Evolutionary conservation across 2,888 invertebrate species (phyloP), one percentile per base, ranked within the genome.

Genomic region (Hofmannophila pseudospretella): DNA sequence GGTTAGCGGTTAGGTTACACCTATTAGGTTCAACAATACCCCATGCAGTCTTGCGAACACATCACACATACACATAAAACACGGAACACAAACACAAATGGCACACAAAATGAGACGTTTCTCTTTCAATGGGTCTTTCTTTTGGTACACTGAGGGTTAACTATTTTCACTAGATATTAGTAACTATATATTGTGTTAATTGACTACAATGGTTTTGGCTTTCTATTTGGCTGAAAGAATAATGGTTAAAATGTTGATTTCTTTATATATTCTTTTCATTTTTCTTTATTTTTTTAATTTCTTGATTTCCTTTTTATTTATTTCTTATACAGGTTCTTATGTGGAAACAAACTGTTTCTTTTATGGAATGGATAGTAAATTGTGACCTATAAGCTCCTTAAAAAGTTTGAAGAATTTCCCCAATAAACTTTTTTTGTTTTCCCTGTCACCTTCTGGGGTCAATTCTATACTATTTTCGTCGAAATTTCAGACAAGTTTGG

Each of bases 21-120:
- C n/a, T 11, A 4, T 25, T 9, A 28, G 13, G 28, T 54, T 67
- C 58, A 58, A 49, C 51, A 19, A 47, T 47, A 47, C 58, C 59
- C 59, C 67, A 73, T 69, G 70, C 72, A 71, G 65, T 58, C 54
- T 47, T 42, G 40, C 27, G 51, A 53, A 53, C 67, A 74, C 70
- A 76, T 72, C 66, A 70, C 75, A 74, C 42, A 62, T 42, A 55
- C 32, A 58, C 33, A 58, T 45, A 58, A 48, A 50, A 57, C 58
- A 62, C 42, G 51, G 22, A 32, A 49, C 45, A 45, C 36, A 51
- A 53, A 52, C 51, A 51, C 41, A 49, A 47, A 56, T 45, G 52
- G 51, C 44, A 58, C 54, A 45, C 32, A 51, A 23, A n/a, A n/a
- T 47, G 55, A 60, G 47, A 53, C 39, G 33, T 47, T 47, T 44